phyloP scores from a whole-genome alignment of 2,888 invertebrate species.

The Odontocerum albicorne region DNA sequence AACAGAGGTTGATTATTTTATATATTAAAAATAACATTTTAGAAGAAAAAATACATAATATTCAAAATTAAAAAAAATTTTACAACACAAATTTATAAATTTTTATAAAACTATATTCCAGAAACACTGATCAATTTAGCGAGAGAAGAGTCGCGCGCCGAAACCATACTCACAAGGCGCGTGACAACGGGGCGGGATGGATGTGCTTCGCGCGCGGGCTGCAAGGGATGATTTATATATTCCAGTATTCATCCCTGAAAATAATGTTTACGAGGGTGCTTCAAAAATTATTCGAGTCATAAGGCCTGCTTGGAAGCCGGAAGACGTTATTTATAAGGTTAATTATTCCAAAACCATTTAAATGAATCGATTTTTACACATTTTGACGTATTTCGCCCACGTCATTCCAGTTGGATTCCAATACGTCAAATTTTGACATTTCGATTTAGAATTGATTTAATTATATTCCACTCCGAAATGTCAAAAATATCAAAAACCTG shows the following conservation, averaged over 20 bases:
- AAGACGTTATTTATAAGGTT: conserved; percentile 73
- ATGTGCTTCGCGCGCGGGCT: conserved; percentile 15
- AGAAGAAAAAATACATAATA: no score
- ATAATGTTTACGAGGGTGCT: conserved; percentile 68
- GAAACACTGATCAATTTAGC: no score
- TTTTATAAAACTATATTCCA: no score
- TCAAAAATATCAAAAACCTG: background rate
- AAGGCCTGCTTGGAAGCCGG: conserved; percentile 69
- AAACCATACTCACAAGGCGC: conserved; percentile 20
- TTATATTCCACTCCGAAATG: no score
- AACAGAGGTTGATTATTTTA: no score
- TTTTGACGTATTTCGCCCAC: background rate
- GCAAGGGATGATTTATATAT: conserved; percentile 50
- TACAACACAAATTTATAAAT: no score
- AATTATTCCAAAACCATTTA: background rate
- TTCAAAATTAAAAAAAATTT: no score
- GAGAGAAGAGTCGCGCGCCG: no score
- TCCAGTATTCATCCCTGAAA: conserved; percentile 66
- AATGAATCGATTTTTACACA: conserved; percentile 10
- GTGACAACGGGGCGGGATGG: conserved; percentile 21
- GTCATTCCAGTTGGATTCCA: conserved; percentile 18
- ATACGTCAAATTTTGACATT: conserved; percentile 1
- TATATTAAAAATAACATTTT: no score
- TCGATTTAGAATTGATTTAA: no score
- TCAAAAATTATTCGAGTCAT: conserved; percentile 65